Evolutionary conservation across 2,888 invertebrate genomes (phyloP).

Genomic region (Tenthredo livida): DNA sequence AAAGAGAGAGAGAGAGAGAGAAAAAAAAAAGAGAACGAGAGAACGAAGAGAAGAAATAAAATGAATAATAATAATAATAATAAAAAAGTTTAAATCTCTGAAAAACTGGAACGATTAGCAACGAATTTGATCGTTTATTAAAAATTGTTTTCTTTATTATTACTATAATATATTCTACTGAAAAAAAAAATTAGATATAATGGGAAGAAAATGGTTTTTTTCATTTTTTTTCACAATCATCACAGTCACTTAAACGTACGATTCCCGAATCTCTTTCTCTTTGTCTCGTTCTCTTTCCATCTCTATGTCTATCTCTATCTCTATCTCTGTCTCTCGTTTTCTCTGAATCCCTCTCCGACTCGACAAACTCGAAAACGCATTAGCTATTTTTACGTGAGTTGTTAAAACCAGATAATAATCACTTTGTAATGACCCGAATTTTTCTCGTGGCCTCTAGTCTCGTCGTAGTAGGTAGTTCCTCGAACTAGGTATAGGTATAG

Average conservation of each 20-base stretch:
- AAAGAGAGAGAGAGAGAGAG: too few species aligned
- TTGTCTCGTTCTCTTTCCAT: not conserved
- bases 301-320: too few species aligned
- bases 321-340: not conserved
- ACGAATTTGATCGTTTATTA: too few species aligned
- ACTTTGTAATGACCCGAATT: slow-evolving; percentile 34
- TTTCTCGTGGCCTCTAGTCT: not conserved
- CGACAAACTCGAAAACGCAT: not conserved
- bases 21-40: too few species aligned
- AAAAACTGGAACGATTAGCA: too few species aligned
- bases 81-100: too few species aligned
- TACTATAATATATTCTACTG: too few species aligned
- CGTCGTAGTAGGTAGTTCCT: not conserved
- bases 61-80: too few species aligned
- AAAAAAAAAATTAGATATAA: too few species aligned
- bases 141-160: too few species aligned
- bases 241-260: not conserved
- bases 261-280: not conserved
- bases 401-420: slow-evolving; percentile 36
- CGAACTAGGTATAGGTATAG: not conserved
- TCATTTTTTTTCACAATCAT: not conserved
- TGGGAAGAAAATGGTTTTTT: too few species aligned
- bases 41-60: too few species aligned
- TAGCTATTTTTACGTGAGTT: slow-evolving; percentile 29
- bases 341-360: not conserved